Evolutionary conservation across 1,140 invertebrate species (phyloP), one percentile per base, ranked within the genome.

Genomic region (Diploscapter pachys): DNA sequence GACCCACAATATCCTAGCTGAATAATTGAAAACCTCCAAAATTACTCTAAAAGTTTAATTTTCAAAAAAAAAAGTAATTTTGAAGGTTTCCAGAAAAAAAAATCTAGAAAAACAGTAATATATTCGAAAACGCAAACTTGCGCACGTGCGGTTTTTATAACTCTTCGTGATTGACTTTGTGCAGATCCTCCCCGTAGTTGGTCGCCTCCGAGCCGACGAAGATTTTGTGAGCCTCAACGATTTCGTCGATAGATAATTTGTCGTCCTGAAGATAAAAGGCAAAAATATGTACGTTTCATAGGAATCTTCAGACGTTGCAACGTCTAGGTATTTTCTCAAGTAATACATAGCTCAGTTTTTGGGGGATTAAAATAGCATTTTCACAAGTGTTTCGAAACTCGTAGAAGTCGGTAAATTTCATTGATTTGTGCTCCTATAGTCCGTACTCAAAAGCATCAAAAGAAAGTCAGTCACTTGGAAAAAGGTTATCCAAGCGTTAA

Each of bases 121-220:
- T 59, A 59, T 59, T 59, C 9, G 57, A 9, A 59, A 13, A 13
- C 13, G 13, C 57, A 59, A 11, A 59, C 9, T 59, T 59, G 57
- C 57, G 13, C 13, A 11, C 9, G 9, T 11, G 9, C 9, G 9
- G 51, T 52, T 5, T 6, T 55, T 75, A 82, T 11, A 82, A 69
- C 72, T 83, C 81, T 71, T 82, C 82, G 57, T 83, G 82, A 51
- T 59, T 91, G 70, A 92, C 90, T 80, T 92, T 91, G 67, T 92
- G 89, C 57, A 95, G 89, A 86, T 95, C 92, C 83, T 94, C 91
- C 3, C 93, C 94, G 87, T 93, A 96, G 85, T 95, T 93, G n/a
- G 94, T 95, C 0, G 92, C 94, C 89, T 97, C 94, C 85, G 93
- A 95, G 11, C 95, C 94, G 11, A 98, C 94, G 88, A 98, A 98